phyloP scores from a whole-genome alignment of 2,113 vertebrate species.

The Turnix velox region DNA sequence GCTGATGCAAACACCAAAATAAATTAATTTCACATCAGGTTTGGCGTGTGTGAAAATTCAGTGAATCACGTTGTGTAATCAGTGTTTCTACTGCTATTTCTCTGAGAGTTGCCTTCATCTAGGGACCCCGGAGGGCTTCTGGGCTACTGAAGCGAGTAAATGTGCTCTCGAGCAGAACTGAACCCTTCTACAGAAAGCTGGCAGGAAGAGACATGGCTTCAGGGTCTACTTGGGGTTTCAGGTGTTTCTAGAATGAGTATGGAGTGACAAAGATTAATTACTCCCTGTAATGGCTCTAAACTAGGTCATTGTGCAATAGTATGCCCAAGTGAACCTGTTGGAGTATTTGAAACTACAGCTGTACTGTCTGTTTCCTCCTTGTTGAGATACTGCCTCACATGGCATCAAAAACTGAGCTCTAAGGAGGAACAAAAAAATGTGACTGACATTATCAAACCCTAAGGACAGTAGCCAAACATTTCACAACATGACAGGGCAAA shows the following conservation, averaged over 20 bases:
- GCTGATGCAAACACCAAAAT: not conserved
- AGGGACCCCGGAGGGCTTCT: not conserved
- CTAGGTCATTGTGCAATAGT: slow-evolving; percentile 12
- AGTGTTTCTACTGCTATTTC: not conserved
- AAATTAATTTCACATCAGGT: not conserved
- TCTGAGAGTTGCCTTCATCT: not conserved
- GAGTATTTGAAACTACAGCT: slow-evolving; percentile 9
- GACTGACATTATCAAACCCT: not conserved
- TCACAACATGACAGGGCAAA: not conserved
- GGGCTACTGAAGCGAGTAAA: not conserved
- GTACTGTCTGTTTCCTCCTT: not conserved
- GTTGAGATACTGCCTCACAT: not conserved
- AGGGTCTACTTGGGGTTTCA: not conserved
- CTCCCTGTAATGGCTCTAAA: not conserved
- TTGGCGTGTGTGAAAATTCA: not conserved
- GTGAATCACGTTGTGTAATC: not conserved
- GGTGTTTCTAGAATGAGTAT: slow-evolving; percentile 16
- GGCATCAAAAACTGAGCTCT: not conserved
- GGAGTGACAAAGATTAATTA: slow-evolving; percentile 44
- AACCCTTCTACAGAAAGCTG: not conserved
- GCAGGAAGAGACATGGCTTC: not conserved
- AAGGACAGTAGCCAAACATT: not conserved
- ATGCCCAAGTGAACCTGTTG: not conserved
- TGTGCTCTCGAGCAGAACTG: not conserved
- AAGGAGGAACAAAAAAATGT: not conserved